Evolutionary conservation across 2,113 vertebrate genomes (phyloP), one percentile per base, ranked within the genome.

Genomic region (Xenopus tropicalis): DNA sequence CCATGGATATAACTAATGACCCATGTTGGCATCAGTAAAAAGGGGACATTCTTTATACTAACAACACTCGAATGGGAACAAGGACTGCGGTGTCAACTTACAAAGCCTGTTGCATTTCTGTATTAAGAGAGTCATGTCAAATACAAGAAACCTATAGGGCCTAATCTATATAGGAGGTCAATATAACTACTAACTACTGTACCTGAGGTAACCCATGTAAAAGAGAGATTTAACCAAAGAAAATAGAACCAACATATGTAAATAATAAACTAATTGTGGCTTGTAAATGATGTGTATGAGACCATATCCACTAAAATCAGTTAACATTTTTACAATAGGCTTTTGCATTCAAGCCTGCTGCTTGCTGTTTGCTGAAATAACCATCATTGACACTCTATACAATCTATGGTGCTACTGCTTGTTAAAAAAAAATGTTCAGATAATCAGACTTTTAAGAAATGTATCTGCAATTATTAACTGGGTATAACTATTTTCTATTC

Each of bases 191-290:
- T 98, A 96, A 97, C 94, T 90, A 87, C 86, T 74, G 72, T 74
- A 51, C 61, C 72, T 75, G 90, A 92, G 82, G 84, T 86, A 79
- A 88, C 83, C 88, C 89, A 83, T 57, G 61, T 90, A 77, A 80
- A 79, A 85, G 77, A 85, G 77, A 84, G 80, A 87, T 82, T 92
- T 93, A 93, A 91, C 89, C 84, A 85, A 79, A 85, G 88, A 79
- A 85, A 88, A 85, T 82, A 86, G 86, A 87, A 87, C 83, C 78
- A 77, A 89, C 82, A 80, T 86, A 64, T 98, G 96, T 98, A 98
- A 93, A 97, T 97, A 94, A 96, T 97, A 92, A 93, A 96, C 93
- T 94, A 95, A 94, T 93, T 87, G 83, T 92, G 91, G 92, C 90
- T 93, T 96, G 94, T 96, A 97, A 93, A 95, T 94, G 88, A 93